Base-by-base conservation (phyloP, 2,888 invertebrate species). In the Cantharis lateralis region DNA sequence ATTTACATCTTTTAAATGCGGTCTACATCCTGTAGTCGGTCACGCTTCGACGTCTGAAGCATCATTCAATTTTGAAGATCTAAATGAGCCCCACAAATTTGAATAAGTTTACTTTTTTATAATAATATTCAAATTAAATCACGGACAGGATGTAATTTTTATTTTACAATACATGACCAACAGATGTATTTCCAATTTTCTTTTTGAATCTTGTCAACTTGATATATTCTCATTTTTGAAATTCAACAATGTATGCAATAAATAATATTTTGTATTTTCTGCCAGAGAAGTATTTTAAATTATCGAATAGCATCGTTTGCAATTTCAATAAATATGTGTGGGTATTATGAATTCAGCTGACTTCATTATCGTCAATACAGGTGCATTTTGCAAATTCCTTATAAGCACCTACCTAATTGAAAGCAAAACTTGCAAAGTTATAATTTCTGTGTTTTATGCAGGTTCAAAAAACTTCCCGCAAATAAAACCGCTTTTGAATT, bases 11-110 rank as follows among this genome's bases (percentile, higher is more conserved):
- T 80, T 75, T 76, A 78, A 80, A 80, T 79, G 76, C 73, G 70
- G 80, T 79, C 80, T 78, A 79, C 80, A 80, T 80, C 80, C 80
- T 80, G 80, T 80, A 79, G 73, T 69, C 78, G 80, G 80, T 80
- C 79, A 80, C 79, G 79, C 77, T 79, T 74, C 70, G 26, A 61
- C 10, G 18, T 70, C 72, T 69, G 24, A 69, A 69, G 72, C 24
- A 74, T 74, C 68, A 48, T 32, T 72, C 66, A 66, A 72, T 71
- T 73, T 71, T 70, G 20, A 74, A 63, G 69, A 26, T 48, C 71
- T 61, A 64, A 72, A 72, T 68, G 32, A 62, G 20, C n/a, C 1
- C 7, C 48, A 48, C n/a, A 48, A 48, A 48, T 48, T n/a, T 48
- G 48, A 48, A 48, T 48, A 48, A 48, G 48, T 48, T 48, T 48